These are phyloP conservation scores for Papilio polytes DNA, from an alignment of 1,140 invertebrate genomes.

Conservation along the genomic window DNA sequence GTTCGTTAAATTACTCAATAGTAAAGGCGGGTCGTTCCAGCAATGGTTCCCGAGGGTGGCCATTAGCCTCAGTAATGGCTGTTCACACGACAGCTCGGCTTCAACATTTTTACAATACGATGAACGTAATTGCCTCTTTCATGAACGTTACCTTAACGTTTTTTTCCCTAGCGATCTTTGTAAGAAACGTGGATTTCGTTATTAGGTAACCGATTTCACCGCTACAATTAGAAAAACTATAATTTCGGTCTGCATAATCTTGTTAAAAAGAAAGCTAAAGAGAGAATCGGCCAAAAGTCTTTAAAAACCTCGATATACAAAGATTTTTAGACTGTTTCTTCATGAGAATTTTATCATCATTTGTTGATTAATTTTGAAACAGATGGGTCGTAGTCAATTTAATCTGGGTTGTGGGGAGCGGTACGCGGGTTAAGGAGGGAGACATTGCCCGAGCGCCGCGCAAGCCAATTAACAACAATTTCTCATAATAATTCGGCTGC, in stretches of 20 bases:
- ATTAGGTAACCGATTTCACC: no score
- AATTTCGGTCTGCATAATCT: no score
- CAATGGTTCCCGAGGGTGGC: not conserved
- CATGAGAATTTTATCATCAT: not conserved
- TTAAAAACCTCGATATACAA: not conserved
- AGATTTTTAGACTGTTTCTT: not conserved
- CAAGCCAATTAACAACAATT: constrained; percentile 23
- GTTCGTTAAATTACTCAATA: constrained; percentile 5
- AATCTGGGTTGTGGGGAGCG: not conserved
- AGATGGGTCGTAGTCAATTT: constrained; percentile 16
- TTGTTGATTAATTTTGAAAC: constrained; percentile 12
- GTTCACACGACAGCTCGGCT: not conserved
- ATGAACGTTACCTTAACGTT: not conserved
- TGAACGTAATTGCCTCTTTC: constrained; percentile 4
- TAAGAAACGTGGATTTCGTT: not conserved
- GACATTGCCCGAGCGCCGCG: constrained; percentile 2
- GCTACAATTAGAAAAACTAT: no score
- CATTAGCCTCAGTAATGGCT: constrained; percentile 8
- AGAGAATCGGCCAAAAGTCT: no score
- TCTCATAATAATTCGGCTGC: constrained; percentile 14
- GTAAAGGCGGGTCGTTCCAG: not conserved
- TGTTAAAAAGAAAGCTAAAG: no score
- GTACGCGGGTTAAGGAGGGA: not conserved
- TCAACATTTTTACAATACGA: not conserved
- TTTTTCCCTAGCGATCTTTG: not conserved